phyloP scores from a whole-genome alignment of 1,140 invertebrate genomes.

The Pseudomyrmex pallidus region DNA sequence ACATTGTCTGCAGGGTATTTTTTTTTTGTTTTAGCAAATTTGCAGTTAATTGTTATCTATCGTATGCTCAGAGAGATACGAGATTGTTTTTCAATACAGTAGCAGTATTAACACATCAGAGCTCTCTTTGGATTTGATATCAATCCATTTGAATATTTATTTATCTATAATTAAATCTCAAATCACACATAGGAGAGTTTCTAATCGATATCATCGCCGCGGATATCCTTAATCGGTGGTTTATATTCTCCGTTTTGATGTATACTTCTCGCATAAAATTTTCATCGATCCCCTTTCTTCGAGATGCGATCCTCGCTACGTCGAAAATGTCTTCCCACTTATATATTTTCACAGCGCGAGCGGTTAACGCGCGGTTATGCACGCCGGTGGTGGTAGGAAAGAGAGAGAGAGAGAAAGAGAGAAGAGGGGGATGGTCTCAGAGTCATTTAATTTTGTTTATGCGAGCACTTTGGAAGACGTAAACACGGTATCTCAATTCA shows the following conservation, averaged over 20 bases:
- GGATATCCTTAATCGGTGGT: constrained; percentile 47
- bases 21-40: no score
- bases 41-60: no score
- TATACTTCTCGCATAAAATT: constrained; percentile 33
- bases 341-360: constrained; percentile 12
- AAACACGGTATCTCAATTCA: constrained; percentile 86
- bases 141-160: background rate
- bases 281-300: constrained; percentile 40
- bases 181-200: background rate
- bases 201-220: constrained; percentile 25
- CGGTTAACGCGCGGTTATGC: constrained; percentile 40
- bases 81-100: background rate
- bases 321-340: constrained; percentile 38
- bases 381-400: background rate
- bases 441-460: constrained; percentile 85
- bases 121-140: background rate
- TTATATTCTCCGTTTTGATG: constrained; percentile 24
- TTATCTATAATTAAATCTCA: constrained; percentile 14
- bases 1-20: background rate
- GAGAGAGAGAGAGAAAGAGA: background rate
- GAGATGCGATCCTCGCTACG: constrained; percentile 21
- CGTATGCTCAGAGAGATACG: no score
- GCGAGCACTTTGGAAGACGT: constrained; percentile 83
- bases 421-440: background rate
- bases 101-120: background rate